Evolutionary conservation across 2,797 vertebrate genomes (phyloP).

Genomic region (Siniperca undulata): DNA sequence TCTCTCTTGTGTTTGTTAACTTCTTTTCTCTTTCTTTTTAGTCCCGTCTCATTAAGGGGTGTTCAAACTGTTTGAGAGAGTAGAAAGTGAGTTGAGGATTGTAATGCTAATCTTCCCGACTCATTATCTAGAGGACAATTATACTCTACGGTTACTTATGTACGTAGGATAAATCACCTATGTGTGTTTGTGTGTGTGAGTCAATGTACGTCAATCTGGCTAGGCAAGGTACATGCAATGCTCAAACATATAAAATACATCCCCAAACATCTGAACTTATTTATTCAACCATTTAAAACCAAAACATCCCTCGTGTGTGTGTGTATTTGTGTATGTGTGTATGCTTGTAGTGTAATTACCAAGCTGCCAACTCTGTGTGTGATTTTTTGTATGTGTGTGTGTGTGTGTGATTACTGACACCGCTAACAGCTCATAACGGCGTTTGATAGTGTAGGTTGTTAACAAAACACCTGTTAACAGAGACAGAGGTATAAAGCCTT

Average conservation of each 20-base stretch:
- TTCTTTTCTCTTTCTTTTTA: slow-evolving; percentile 23
- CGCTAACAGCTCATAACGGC: slow-evolving; percentile 1
- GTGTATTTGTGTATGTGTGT: neutral
- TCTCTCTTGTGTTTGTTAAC: slow-evolving; percentile 15
- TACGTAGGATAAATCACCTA: neutral
- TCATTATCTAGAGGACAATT: slow-evolving; percentile 30
- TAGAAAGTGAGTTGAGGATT: slow-evolving; percentile 19
- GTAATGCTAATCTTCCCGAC: slow-evolving; percentile 24
- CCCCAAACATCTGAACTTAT: slow-evolving; percentile 3
- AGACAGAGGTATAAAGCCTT: slow-evolving; percentile 29
- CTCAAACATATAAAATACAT: slow-evolving; percentile 5
- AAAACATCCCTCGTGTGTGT: neutral
- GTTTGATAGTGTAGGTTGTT: slow-evolving; percentile 37
- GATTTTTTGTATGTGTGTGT: slow-evolving; percentile 9
- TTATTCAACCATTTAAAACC: slow-evolving; percentile 13
- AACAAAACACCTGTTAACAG: slow-evolving; percentile 61
- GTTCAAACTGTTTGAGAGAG: slow-evolving; percentile 40
- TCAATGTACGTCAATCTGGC: neutral
- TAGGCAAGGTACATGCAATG: neutral
- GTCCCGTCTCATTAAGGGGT: slow-evolving; percentile 39
- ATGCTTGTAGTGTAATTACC: slow-evolving; percentile 10
- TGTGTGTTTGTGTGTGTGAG: neutral
- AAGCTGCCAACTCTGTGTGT: slow-evolving; percentile 24
- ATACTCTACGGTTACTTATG: neutral
- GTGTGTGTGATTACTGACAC: slow-evolving; percentile 25